phyloP scores from a whole-genome alignment of 2,113 vertebrate species.

The Stegastes partitus region DNA sequence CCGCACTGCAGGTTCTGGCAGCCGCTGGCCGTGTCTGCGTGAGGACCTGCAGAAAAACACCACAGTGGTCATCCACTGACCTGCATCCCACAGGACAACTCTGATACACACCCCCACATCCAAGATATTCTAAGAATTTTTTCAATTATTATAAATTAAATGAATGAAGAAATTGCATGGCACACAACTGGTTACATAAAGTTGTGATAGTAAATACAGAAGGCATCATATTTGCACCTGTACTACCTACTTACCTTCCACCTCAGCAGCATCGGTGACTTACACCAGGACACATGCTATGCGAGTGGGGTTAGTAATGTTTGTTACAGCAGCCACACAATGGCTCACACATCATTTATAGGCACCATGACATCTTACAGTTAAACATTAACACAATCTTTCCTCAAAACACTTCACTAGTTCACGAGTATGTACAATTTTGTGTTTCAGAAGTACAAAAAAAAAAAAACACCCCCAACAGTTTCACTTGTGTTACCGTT shows the following conservation, averaged over 20 bases:
- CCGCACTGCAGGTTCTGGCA: constrained; percentile 99
- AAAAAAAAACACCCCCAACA: too few species aligned
- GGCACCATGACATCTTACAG: constrained; percentile 4
- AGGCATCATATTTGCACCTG: constrained; percentile 20
- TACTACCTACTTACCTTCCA: constrained; percentile 71
- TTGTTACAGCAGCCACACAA: constrained; percentile 41
- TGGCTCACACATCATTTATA: constrained; percentile 5
- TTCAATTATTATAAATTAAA: background rate
- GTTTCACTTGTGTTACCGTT: constrained; percentile 88
- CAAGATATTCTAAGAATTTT: background rate
- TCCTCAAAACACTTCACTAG: background rate
- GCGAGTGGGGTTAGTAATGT: constrained; percentile 53
- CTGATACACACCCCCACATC: background rate
- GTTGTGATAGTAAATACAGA: background rate
- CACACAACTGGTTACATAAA: background rate
- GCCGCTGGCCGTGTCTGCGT: constrained; percentile 96
- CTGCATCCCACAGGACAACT: background rate
- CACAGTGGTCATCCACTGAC: constrained; percentile 20
- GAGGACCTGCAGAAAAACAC: constrained; percentile 91
- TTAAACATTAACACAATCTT: background rate
- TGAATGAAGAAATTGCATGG: background rate
- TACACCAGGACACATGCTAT: constrained; percentile 62
- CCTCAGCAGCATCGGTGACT: constrained; percentile 58
- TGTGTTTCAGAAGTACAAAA: background rate
- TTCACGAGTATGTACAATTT: background rate